These are phyloP conservation scores for Procambarus clarkii DNA, from an alignment of 1,140 invertebrate genomes.

Conservation along the genomic window DNA sequence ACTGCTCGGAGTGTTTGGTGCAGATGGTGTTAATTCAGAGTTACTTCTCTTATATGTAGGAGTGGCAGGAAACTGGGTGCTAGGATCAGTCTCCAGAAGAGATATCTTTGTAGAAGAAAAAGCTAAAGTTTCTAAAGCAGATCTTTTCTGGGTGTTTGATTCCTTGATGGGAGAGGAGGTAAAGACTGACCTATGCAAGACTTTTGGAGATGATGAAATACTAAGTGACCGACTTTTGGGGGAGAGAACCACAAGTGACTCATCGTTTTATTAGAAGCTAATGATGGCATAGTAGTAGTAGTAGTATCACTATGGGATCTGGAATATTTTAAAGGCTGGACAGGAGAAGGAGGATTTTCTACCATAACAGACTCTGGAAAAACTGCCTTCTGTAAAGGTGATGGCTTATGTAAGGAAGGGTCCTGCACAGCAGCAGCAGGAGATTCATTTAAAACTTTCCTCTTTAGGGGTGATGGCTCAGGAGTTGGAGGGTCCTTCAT, in stretches of 20 bases:
- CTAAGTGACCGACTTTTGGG: slow-evolving; percentile 29
- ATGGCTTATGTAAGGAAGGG: not conserved
- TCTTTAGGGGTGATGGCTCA: not conserved
- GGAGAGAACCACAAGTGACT: not conserved
- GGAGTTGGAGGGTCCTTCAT: no score
- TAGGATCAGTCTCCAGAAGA: slow-evolving; percentile 17
- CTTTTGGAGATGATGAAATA: slow-evolving; percentile 33
- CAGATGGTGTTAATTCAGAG: slow-evolving; percentile 10
- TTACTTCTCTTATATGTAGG: not conserved
- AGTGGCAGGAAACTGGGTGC: not conserved
- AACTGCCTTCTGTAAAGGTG: not conserved
- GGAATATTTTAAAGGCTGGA: slow-evolving; percentile 11
- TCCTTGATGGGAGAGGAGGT: slow-evolving; percentile 13
- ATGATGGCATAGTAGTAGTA: not conserved
- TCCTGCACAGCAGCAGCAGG: not conserved
- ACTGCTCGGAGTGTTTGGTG: not conserved
- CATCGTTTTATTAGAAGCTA: not conserved
- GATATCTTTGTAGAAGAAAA: slow-evolving; percentile 39
- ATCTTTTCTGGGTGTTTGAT: slow-evolving; percentile 8
- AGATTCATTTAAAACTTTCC: no score
- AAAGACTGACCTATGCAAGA: not conserved
- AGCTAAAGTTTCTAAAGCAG: slow-evolving; percentile 45
- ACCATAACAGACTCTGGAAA: not conserved
- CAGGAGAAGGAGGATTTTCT: slow-evolving; percentile 2
- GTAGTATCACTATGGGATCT: slow-evolving; percentile 40